Evolutionary conservation across 1,140 invertebrate genomes (phyloP).

Genomic region (Drosophila mayri): DNA sequence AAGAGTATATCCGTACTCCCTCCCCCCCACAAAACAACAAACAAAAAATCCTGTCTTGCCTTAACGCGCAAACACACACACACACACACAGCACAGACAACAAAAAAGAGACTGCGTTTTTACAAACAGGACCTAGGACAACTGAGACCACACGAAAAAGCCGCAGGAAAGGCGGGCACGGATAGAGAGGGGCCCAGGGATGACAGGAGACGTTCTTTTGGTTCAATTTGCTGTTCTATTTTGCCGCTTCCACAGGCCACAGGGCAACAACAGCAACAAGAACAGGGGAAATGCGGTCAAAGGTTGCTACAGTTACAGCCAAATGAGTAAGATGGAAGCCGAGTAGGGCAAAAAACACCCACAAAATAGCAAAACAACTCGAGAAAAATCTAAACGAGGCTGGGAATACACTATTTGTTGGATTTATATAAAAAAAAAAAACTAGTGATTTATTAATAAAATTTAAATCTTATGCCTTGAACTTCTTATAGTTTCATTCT

Average conservation of each 20-base stretch:
- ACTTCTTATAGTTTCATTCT: too few relatives aligned
- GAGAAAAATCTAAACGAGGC: not conserved
- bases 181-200: not conserved
- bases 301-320: slow-evolving; percentile 62
- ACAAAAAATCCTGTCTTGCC: slow-evolving; percentile 19
- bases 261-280: slow-evolving; percentile 36
- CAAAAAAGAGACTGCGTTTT: slow-evolving; percentile 36
- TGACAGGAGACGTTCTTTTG: slow-evolving; percentile 33
- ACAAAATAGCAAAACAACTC: slow-evolving; percentile 17
- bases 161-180: slow-evolving; percentile 36
- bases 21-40: not conserved
- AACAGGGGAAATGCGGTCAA: slow-evolving; percentile 40
- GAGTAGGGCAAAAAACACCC: not conserved
- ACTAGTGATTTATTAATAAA: not conserved
- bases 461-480: too few relatives aligned
- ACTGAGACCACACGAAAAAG: slow-evolving; percentile 51
- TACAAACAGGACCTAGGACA: slow-evolving; percentile 51
- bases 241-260: slow-evolving; percentile 52
- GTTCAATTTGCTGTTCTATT: slow-evolving; percentile 49
- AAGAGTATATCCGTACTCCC: slow-evolving; percentile 16
- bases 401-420: not conserved
- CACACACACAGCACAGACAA: not conserved
- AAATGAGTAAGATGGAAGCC: slow-evolving; percentile 45
- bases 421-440: not conserved
- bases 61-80: slow-evolving; percentile 6